A percentile compares a stretch with the other conserved stretches of the same genome.
Conservation (phyloP, 2,797 vertebrate genomes). For the Chiroxiphia lanceolata region DNA sequence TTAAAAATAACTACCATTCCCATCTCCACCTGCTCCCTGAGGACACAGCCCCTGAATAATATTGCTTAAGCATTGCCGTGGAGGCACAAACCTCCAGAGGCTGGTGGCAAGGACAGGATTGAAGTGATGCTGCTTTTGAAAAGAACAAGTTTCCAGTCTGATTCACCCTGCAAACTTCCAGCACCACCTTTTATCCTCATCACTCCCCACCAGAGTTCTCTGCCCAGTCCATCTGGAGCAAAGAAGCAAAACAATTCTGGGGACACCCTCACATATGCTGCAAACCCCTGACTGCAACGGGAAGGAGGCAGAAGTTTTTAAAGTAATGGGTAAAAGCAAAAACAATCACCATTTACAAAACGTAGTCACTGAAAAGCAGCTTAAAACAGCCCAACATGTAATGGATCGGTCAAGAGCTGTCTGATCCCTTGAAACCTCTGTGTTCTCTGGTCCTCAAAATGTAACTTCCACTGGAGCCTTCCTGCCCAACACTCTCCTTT, state of each 20-base stretch:
- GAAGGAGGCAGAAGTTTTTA: neutral
- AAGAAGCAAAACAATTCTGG: neutral
- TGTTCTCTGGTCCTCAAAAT: neutral
- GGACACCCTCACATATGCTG: accelerated
- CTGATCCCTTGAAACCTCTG: neutral
- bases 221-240: neutral
- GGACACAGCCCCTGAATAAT: neutral
- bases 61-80: accelerated
- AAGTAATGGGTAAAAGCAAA: neutral
- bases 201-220: neutral
- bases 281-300: neutral
- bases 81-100: neutral
- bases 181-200: neutral
- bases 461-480: neutral
- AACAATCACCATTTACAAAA: neutral
- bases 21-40: neutral
- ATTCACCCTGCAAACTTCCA: neutral
- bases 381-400: neutral
- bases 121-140: neutral
- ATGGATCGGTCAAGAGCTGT: neutral
- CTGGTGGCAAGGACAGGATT: neutral
- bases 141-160: neutral
- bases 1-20: neutral
- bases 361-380: neutral
- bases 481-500: neutral